Evolutionary conservation across 1,140 invertebrate genomes (phyloP), one percentile per base, ranked within the genome.

Genomic region (Thaumatotibia leucotreta): DNA sequence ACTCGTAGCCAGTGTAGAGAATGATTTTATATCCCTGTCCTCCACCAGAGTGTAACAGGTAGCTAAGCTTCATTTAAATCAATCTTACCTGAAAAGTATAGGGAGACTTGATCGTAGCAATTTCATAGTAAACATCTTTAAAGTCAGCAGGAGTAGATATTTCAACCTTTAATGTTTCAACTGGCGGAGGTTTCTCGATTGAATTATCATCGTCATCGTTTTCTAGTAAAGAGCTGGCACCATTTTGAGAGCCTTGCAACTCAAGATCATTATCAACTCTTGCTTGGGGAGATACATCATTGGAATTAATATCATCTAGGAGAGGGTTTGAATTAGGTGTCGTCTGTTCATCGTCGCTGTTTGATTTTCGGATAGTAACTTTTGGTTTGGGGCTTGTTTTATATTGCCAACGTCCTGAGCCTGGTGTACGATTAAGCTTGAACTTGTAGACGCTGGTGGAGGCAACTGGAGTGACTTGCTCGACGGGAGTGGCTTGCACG

Each of bases 31-130:
- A n/a, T n/a, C n/a, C n/a, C n/a, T n/a, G n/a, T n/a, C n/a, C n/a
- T n/a, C n/a, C n/a, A n/a, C n/a, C n/a, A n/a, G n/a, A n/a, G n/a
- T n/a, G n/a, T n/a, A n/a, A n/a, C n/a, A n/a, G n/a, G n/a, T n/a
- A n/a, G n/a, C n/a, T n/a, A n/a, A n/a, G n/a, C n/a, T n/a, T n/a
- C n/a, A n/a, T n/a, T n/a, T n/a, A n/a, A 67, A 39, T 8, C 6
- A 61, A 50, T 54, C 1, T 67, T 91, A 97, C 96, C 93, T 97
- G 96, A 88, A 97, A 97, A 22, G 95, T 95, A 78, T 97, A 97
- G 0, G 97, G 96, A 54, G 96, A 97, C 82, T 96, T 97, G 64
- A 97, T 96, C 0, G 97, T 97, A 4, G 96, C 96, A 68, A 97
- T 96, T 92, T 97, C 95, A 80, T 96, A 97, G 70, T 97, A 97